Percentiles rank a stretch among this genome's conserved stretches.
Conservation (phyloP, 2,113 vertebrate genomes). For the Malaclemys terrapin region DNA sequence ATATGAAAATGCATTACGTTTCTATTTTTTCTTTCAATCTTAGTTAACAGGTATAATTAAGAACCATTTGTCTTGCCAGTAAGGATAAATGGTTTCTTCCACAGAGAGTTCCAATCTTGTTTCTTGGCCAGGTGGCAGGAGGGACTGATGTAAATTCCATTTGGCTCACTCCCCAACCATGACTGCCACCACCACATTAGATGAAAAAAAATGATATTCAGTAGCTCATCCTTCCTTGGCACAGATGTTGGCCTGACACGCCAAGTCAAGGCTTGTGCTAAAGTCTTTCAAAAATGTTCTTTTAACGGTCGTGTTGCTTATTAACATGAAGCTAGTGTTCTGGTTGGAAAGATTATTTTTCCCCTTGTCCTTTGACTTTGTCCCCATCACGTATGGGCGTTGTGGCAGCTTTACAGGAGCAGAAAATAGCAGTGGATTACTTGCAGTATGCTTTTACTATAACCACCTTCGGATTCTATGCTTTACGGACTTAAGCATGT, state of each 20-base stretch:
- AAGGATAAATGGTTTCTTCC: constrained; percentile 31
- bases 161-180: constrained; percentile 8
- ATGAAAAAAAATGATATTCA: constrained; percentile 43
- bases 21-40: neutral
- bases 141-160: constrained; percentile 40
- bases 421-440: constrained; percentile 40
- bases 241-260: neutral
- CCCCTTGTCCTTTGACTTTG: constrained; percentile 43
- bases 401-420: constrained; percentile 18
- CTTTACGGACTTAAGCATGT: constrained; percentile 42
- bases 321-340: constrained; percentile 35
- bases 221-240: constrained; percentile 45
- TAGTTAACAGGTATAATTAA: neutral
- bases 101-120: neutral
- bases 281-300: constrained; percentile 47
- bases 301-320: constrained; percentile 45
- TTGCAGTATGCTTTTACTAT: constrained; percentile 7
- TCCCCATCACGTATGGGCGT: constrained; percentile 19
- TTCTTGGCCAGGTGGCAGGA: neutral
- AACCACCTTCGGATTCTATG: constrained; percentile 37
- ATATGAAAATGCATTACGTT: neutral
- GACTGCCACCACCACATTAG: constrained; percentile 24
- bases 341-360: constrained; percentile 25
- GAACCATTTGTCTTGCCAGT: neutral
- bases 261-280: constrained; percentile 53